Base-by-base conservation (phyloP, 1,140 invertebrate species). In the Saccostrea glomerata region DNA sequence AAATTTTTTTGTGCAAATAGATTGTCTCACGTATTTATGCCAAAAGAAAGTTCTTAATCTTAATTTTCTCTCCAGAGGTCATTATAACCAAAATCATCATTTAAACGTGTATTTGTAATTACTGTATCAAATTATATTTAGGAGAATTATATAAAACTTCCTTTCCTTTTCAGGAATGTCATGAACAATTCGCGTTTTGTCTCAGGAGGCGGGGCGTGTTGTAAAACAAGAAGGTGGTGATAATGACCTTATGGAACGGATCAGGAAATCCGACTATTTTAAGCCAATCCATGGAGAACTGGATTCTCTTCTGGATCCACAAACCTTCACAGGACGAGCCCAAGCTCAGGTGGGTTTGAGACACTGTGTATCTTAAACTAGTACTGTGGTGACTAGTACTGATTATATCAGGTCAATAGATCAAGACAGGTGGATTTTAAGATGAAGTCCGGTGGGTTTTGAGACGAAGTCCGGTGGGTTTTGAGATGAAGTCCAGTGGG, bases 181-280 rank as follows among this genome's bases (percentile, higher is more conserved):
- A 99, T 95, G 98, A 99, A 94, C 97, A 98, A 98, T 99, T 91
- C 96, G 98, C 77, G 97, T 98, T 0, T 94, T 99, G 0, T 98
- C 98, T 0, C 98, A 99, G 82, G 96, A 98, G 95, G 98, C 98
- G 0, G 98, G 97, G 0, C 96, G 96, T 17, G 96, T 97, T 92
- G 98, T 99, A 0, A 99, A 99, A 93, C 90, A 98, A 91, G 95
- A 97, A 86, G 99, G 98, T 2, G 96, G 96, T 87, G 97, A 98
- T 91, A 99, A 99, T 94, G 98, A 99, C 95, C 95, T 99, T 25
- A 96, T 99, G 40, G 96, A 98, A 0, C 96, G 98, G 70, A 97
- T 99, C 17, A 96, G 96, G 87, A 96, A 95, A 0, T 97, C 97
- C 94, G 86, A 96, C 0, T 99, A 99, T 94, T 99, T 99, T 94